Evolutionary conservation across 1,140 invertebrate genomes (phyloP).

Genomic region (Pseudomyrmex gracilis): DNA sequence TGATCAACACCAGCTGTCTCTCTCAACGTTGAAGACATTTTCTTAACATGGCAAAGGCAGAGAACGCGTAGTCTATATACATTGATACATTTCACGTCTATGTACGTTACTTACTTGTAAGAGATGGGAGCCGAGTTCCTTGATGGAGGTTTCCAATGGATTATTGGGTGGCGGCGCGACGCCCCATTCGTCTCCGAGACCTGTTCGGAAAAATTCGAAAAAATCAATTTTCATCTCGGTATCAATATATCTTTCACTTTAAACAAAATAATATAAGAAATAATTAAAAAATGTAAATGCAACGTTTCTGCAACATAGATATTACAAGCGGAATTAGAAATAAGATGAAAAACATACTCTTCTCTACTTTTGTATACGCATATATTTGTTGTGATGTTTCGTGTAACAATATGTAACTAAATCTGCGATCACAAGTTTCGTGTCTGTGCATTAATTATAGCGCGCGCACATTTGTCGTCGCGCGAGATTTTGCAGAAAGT

Average conservation of each 20-base stretch:
- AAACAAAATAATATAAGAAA: too few species aligned
- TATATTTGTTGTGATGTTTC: slow-evolving; percentile 75
- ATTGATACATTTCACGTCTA: too few species aligned
- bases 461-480: slow-evolving; percentile 44
- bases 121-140: slow-evolving; percentile 96
- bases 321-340: neutral
- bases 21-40: too few species aligned
- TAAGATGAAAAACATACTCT: neutral
- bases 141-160: slow-evolving; percentile 91
- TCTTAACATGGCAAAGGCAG: too few species aligned
- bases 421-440: slow-evolving; percentile 72
- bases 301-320: neutral
- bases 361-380: slow-evolving; percentile 36
- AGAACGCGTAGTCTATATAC: too few species aligned
- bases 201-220: slow-evolving; percentile 87
- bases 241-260: neutral
- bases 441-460: slow-evolving; percentile 80
- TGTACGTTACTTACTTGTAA: slow-evolving; percentile 89
- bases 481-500: slow-evolving; percentile 60
- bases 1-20: too few species aligned
- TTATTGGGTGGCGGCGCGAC: slow-evolving; percentile 90
- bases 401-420: slow-evolving; percentile 75
- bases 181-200: slow-evolving; percentile 97
- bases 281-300: too few species aligned
- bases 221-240: neutral